phyloP scores from a whole-genome alignment of 2,797 vertebrate species.

The Platyrinchus mystaceus region DNA sequence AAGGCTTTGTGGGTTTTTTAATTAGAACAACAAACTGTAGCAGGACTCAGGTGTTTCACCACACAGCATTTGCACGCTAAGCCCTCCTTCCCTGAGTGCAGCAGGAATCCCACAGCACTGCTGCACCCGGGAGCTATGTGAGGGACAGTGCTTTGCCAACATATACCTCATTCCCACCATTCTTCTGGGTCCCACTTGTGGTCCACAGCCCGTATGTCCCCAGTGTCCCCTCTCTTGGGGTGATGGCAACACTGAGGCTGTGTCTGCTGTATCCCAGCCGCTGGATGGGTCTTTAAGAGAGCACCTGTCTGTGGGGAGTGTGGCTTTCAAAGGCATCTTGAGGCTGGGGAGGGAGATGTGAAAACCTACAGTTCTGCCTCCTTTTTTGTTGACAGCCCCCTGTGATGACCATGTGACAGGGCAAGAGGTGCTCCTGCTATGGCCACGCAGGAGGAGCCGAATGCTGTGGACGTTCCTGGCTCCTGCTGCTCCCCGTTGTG shows the following conservation, averaged over 20 bases:
- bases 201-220: fast-evolving
- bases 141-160: background rate
- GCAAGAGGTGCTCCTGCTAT: conserved; percentile 22
- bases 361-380: background rate
- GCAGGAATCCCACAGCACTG: background rate
- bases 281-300: background rate
- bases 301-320: fast-evolving
- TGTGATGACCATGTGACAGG: background rate
- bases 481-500: background rate
- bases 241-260: background rate
- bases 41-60: background rate
- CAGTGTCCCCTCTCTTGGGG: background rate
- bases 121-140: fast-evolving
- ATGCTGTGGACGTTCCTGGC: background rate
- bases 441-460: background rate
- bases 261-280: background rate
- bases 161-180: background rate
- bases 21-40: background rate
- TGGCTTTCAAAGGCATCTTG: background rate
- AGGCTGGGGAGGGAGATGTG: background rate
- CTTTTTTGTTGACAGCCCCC: background rate
- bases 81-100: fast-evolving
- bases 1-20: background rate
- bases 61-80: background rate
- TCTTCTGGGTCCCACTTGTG: background rate